These are phyloP conservation scores for Lepus europaeus DNA, from an alignment of 2,113 vertebrate species.

Conservation along the genomic window DNA sequence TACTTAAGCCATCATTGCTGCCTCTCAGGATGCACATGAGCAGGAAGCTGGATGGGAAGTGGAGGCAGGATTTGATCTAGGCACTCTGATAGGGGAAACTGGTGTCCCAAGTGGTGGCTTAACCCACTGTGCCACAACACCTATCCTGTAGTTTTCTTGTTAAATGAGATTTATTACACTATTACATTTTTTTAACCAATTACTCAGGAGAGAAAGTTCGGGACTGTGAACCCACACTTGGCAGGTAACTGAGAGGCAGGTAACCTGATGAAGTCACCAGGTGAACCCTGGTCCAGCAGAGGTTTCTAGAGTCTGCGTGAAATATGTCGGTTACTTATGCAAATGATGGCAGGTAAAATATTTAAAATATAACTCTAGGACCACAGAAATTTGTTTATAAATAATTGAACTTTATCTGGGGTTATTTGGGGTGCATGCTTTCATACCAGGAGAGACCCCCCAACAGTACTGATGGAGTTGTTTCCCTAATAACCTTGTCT, in stretches of 20 bases:
- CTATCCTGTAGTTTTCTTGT: neutral
- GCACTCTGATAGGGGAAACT: too few species aligned
- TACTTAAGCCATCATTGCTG: too few species aligned
- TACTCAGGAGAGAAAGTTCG: neutral
- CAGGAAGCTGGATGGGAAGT: too few species aligned
- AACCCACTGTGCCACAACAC: too few species aligned
- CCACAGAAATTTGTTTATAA: neutral
- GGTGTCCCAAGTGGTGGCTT: too few species aligned
- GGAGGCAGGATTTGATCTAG: too few species aligned
- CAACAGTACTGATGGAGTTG: neutral
- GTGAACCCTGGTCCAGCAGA: neutral
- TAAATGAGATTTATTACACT: neutral
- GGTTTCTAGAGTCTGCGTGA: neutral
- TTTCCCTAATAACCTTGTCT: neutral
- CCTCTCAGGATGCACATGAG: too few species aligned
- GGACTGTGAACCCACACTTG: neutral
- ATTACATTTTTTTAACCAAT: neutral
- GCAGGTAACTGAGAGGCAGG: neutral
- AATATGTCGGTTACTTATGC: neutral
- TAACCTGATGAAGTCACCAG: neutral
- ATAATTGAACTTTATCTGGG: neutral
- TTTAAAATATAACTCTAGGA: conserved; percentile 8
- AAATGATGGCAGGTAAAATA: neutral
- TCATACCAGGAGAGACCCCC: neutral
- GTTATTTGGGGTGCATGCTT: conserved; percentile 22